Evolutionary conservation across 1,140 invertebrate species (phyloP), one percentile per base, ranked within the genome.

Genomic region (Calliphora vicina): DNA sequence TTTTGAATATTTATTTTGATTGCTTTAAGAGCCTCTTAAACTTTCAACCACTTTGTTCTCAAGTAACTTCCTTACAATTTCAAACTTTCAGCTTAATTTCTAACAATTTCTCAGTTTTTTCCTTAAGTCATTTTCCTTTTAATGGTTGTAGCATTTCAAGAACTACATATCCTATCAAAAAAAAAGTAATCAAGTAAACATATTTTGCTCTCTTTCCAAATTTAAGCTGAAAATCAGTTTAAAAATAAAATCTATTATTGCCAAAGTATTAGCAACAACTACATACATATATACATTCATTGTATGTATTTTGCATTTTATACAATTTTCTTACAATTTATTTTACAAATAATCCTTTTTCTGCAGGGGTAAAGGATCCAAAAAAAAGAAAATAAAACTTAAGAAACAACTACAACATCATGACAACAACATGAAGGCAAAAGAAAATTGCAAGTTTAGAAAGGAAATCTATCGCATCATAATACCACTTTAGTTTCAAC

Each of bases 281-380:
- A 57, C 15, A 13, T n/a, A 0, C 13, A 57, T n/a, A 57, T 12
- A 45, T 45, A 5, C 17, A 57, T 15, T 13, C 15, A 4, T 57
- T 57, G 45, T 5, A 78, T 15, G n/a, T 78, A 43, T 78, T 78
- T 78, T 45, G 35, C 74, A 78, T 78, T 78, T 26, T 43, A 1
- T 78, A 8, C 42, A 43, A 45, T 78, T 45, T 78, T 78, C 73
- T 42, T 45, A 23, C 42, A 78, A 78, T 78, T 43, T 78, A 78
- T 78, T 23, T 78, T 78, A n/a, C 23, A 78, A 78, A 78, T 78
- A 78, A 78, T 78, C 74, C 74, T 25, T 78, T 43, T 25, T 35
- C 73, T 76, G 1, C 8, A 26, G 27, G 35, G 35, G 35, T 10
- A 35, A 35, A 4, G 29, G 27, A 15, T n/a, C n/a, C n/a, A 35